Base-by-base conservation (phyloP, 2,888 invertebrate genomes). In the Cryptus armator region DNA sequence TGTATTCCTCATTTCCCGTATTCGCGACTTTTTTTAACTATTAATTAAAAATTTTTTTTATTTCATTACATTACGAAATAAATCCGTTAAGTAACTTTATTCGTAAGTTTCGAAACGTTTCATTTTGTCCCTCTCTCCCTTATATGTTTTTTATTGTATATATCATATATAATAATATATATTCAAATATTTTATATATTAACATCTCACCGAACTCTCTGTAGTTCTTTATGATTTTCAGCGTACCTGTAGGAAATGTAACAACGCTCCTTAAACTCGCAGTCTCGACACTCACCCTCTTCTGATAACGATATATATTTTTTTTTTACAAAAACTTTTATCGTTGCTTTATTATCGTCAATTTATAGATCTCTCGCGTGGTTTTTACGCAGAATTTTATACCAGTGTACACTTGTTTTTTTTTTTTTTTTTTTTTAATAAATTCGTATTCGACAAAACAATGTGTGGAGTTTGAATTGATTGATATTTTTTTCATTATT, bases 161-260 rank as follows among this genome's bases (percentile, higher is more conserved):
- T 24, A 43, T 43, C 29, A n/a, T 43, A 64, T n/a, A 53, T 9
- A 46, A 43, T 44, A 46, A 48, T 29, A 67, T 48, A 43, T 44
- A 37, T 46, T 24, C 32, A 64, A 74, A 78, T 80, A 9, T 64
- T 44, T 44, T 9, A n/a, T 37, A 37, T 78, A 64, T 56, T 59
- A 75, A 81, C 24, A 71, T 16, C 66, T 43, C 75, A 70, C 44
- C 82, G 85, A 88, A 82, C 66, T 86, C 85, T 77, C 86, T 66
- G 79, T 51, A 86, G 85, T 81, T 87, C 77, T 84, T 85, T 84
- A 77, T 87, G 7, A 76, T 90, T 90, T 92, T 85, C 88, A 91
- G 91, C 89, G 90, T 75, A 76, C 88, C 75, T 92, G 91, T 88
- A 90, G 84, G 70, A 92, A 91, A 86, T 91, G 91, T 88, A 88